Conservation (phyloP, 1,140 invertebrate species). For the Neodiprion lecontei region DNA sequence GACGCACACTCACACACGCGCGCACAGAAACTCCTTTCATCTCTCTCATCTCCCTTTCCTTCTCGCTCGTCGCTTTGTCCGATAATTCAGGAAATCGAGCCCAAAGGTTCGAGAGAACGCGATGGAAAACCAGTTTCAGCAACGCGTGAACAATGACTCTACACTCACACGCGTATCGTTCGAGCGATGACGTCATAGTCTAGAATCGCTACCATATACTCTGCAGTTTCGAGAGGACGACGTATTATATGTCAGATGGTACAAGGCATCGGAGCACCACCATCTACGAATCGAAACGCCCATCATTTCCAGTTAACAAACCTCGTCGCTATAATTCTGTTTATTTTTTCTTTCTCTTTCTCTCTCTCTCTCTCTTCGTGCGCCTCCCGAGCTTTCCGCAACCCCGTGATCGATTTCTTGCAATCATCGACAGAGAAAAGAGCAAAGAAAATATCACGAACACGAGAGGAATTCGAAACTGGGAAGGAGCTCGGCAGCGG, state of each 20-base stretch:
- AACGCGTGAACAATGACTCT: constrained; percentile 1
- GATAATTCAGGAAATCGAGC: constrained; percentile 7
- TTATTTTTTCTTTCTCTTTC: neutral
- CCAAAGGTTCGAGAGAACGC: neutral
- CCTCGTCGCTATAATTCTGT: neutral
- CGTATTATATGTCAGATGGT: neutral
- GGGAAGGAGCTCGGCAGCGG: no score
- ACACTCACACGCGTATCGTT: no score
- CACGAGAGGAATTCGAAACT: no score
- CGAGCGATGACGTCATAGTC: neutral
- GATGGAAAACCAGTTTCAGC: neutral
- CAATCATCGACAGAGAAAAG: no score
- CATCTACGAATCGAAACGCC: constrained; percentile 1
- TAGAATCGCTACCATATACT: neutral
- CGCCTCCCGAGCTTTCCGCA: neutral
- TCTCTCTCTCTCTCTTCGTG: neutral
- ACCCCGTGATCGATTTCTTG: neutral
- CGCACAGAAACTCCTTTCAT: neutral
- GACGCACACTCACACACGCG: neutral
- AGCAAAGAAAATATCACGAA: no score
- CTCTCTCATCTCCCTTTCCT: neutral
- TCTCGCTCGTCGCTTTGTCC: neutral
- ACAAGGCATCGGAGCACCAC: no score
- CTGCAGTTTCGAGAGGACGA: neutral
- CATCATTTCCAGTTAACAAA: neutral